A percentile compares a stretch with the other conserved stretches of the same genome.
Conservation (phyloP, 2,797 vertebrate species). For the Sebastes hubbsi region DNA sequence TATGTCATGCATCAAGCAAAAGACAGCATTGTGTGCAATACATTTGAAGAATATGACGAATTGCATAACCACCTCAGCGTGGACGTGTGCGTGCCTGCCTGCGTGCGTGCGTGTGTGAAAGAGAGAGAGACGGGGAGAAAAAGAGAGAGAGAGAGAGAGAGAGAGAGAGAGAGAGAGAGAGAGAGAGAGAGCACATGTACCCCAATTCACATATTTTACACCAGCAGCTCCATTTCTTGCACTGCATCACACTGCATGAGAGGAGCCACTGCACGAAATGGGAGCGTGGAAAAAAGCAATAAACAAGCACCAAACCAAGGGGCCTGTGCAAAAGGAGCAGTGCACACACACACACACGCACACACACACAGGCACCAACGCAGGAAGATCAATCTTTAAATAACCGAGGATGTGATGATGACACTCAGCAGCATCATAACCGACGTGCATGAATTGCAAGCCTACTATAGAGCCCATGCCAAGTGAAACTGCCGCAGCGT, state of each 20-base stretch:
- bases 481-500: constrained; percentile 83
- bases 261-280: constrained; percentile 43
- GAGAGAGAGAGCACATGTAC: constrained; percentile 61
- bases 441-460: constrained; percentile 77
- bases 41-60: constrained; percentile 62
- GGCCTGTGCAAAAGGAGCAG: constrained; percentile 56
- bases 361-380: constrained; percentile 37
- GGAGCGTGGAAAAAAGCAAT: constrained; percentile 69
- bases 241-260: constrained; percentile 74
- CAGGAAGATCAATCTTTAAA: constrained; percentile 81
- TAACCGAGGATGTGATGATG: constrained; percentile 81
- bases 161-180: constrained; percentile 12
- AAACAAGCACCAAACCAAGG: constrained; percentile 61
- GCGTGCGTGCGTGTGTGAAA: constrained; percentile 15
- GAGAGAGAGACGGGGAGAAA: not conserved
- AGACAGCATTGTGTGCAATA: constrained; percentile 34
- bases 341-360: constrained; percentile 1
- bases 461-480: constrained; percentile 68
- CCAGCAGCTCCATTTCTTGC: constrained; percentile 50
- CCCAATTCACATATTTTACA: constrained; percentile 64
- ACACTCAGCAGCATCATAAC: constrained; percentile 79
- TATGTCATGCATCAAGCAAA: constrained; percentile 38
- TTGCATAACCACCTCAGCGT: constrained; percentile 75
- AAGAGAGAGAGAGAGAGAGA: constrained; percentile 13
- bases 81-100: constrained; percentile 30